phyloP scores from a whole-genome alignment of 1,140 invertebrate genomes.

The Atta texana region DNA sequence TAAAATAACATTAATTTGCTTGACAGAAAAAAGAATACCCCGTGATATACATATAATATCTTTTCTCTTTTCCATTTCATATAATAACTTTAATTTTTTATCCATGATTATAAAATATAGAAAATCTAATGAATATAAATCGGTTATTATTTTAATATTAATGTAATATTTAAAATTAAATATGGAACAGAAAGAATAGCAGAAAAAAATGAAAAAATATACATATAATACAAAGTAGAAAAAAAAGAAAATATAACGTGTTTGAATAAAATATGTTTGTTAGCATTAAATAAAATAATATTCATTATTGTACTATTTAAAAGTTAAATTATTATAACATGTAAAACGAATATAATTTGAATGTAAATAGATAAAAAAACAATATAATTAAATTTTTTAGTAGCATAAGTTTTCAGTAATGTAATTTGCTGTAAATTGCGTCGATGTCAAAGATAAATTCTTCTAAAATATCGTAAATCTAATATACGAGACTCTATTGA shows the following conservation, averaged over 20 bases:
- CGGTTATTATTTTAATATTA: not conserved
- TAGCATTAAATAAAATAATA: constrained; percentile 1
- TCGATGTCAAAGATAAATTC: not conserved
- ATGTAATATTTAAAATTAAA: constrained; percentile 14
- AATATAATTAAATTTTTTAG: not conserved
- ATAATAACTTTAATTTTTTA: constrained; percentile 1
- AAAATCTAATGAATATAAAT: not conserved
- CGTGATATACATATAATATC: not conserved
- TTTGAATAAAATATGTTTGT: not conserved
- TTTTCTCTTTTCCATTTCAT: not conserved
- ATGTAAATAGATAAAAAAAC: not conserved
- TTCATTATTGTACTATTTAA: not conserved
- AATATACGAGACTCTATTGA: not conserved
- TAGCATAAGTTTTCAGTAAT: not conserved
- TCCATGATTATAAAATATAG: not conserved
- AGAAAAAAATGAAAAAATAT: not conserved
- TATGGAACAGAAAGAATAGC: not conserved
- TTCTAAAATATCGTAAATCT: not conserved
- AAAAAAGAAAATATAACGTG: not conserved
- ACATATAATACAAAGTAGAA: constrained; percentile 7
- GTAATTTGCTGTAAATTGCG: not conserved
- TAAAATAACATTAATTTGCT: not conserved
- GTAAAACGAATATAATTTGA: not conserved
- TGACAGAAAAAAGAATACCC: not conserved
- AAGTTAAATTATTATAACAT: not conserved